These are phyloP conservation scores for Oedothorax gibbosus DNA, from an alignment of 1,140 invertebrate species.

Conservation along the genomic window DNA sequence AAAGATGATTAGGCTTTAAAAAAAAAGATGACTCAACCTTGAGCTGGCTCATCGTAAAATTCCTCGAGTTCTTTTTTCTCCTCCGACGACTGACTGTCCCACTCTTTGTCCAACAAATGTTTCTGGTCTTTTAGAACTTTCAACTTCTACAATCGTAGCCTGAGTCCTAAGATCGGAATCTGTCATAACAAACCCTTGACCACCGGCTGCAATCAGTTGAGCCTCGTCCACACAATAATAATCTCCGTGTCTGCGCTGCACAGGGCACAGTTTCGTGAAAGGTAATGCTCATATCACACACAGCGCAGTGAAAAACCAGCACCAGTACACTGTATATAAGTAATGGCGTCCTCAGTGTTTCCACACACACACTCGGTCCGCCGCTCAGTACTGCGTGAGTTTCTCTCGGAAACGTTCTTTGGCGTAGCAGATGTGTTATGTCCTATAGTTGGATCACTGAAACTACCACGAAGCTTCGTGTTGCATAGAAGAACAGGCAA, in stretches of 20 bases:
- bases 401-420: constrained; percentile 28
- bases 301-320: constrained; percentile 4
- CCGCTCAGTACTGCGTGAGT: neutral
- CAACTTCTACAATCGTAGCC: no score
- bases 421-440: neutral
- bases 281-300: constrained; percentile 38
- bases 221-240: neutral
- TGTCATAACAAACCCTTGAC: neutral
- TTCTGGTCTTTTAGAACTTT: no score
- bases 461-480: neutral
- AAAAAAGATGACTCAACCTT: constrained; percentile 13
- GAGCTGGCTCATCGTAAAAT: constrained; percentile 32
- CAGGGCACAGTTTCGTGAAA: constrained; percentile 29
- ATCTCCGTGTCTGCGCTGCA: constrained; percentile 35
- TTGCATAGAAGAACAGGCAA: neutral
- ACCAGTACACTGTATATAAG: constrained; percentile 16
- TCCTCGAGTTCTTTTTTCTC: constrained; percentile 47
- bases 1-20: neutral
- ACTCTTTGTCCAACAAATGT: no score
- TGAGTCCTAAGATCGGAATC: no score
- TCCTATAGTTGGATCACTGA: neutral
- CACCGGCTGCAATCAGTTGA: neutral
- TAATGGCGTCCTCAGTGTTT: neutral
- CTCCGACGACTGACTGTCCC: neutral
- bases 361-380: constrained; percentile 1